phyloP scores from a whole-genome alignment of 2,888 invertebrate species.

The Caenorhabditis doughertyi region DNA sequence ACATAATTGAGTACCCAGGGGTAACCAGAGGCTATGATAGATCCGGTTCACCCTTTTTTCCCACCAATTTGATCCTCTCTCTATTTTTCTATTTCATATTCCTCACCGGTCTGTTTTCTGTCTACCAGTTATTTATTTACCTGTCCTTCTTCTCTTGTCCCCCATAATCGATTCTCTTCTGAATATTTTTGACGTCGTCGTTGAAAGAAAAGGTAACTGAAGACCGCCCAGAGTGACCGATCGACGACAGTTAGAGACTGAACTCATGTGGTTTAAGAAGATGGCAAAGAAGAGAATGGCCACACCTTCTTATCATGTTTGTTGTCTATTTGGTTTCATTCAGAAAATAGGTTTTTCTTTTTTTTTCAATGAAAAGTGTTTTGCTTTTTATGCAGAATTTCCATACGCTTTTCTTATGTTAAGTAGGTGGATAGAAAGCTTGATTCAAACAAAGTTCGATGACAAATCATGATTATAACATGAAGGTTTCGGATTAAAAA shows the following conservation, averaged over 20 bases:
- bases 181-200: constrained; percentile 24
- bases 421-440: not conserved
- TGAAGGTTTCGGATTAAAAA: too few relatives aligned
- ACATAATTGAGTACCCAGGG: constrained; percentile 21
- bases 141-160: not conserved
- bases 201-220: constrained; percentile 44
- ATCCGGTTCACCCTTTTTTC: constrained; percentile 28
- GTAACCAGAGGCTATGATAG: constrained; percentile 29
- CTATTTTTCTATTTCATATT: constrained; percentile 17
- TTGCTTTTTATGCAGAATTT: not conserved
- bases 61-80: constrained; percentile 28
- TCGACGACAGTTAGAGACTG: constrained; percentile 8
- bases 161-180: constrained; percentile 32
- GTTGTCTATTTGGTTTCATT: constrained; percentile 11
- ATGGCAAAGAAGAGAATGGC: constrained; percentile 19
- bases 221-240: constrained; percentile 41
- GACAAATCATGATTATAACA: too few relatives aligned
- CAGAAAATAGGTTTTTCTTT: not conserved
- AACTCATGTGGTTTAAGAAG: not conserved
- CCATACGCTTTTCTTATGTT: not conserved
- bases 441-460: not conserved
- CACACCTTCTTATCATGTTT: constrained; percentile 38
- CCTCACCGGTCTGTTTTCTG: not conserved
- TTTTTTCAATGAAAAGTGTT: not conserved
- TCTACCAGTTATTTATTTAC: constrained; percentile 61